These are phyloP conservation scores for Melinaea marsaeus DNA, from an alignment of 2,888 invertebrate genomes.

Conservation along the genomic window DNA sequence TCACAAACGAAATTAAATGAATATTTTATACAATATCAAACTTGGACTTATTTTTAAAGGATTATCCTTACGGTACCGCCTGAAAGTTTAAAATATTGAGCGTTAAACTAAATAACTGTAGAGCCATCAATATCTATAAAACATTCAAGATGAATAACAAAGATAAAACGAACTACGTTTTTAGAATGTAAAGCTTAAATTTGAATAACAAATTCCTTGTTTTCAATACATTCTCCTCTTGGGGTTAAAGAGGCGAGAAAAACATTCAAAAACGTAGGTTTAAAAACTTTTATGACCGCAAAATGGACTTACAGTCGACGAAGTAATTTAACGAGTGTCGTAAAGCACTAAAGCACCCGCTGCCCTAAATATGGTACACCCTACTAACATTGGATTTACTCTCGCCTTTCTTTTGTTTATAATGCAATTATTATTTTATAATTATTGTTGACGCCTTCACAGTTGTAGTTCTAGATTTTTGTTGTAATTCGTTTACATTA, in stretches of 20 bases:
- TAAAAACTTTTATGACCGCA: conserved; percentile 34
- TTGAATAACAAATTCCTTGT: conserved; percentile 15
- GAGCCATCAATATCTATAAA: not conserved
- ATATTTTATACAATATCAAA: no score
- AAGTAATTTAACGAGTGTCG: conserved; percentile 36
- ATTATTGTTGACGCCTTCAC: conserved; percentile 19
- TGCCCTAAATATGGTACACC: conserved; percentile 29
- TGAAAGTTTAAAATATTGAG: no score
- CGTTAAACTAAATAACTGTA: not conserved
- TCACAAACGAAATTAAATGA: no score
- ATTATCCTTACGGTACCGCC: no score
- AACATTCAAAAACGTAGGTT: conserved; percentile 32
- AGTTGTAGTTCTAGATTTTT: conserved; percentile 10
- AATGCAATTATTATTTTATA: conserved; percentile 25
- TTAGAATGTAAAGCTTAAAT: not conserved
- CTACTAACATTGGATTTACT: conserved; percentile 26
- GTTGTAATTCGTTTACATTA: not conserved
- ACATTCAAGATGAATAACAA: no score
- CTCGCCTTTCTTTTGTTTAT: conserved; percentile 31
- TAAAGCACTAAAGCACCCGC: conserved; percentile 29
- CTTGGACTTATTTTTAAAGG: no score
- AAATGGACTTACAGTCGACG: conserved; percentile 33
- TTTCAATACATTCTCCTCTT: conserved; percentile 21
- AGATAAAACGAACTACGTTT: no score
- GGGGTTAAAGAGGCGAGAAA: conserved; percentile 26